Conservation (phyloP, 1,140 invertebrate genomes). For the Bombus ignitus region DNA sequence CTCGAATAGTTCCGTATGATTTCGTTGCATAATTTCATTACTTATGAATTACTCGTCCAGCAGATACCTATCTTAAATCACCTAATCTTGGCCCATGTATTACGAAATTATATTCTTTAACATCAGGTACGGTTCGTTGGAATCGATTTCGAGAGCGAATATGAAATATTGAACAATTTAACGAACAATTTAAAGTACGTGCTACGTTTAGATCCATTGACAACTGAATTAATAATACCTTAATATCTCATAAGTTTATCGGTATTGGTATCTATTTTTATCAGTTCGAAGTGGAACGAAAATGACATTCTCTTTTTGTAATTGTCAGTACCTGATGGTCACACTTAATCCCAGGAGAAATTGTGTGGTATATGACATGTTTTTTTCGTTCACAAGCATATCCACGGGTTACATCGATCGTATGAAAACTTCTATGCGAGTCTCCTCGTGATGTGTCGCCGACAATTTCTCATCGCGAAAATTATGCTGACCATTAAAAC, state of each 20-base stretch:
- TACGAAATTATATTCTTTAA: background rate
- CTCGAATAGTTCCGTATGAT: too few species aligned
- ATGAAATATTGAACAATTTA: background rate
- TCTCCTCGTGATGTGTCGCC: slow-evolving; percentile 35
- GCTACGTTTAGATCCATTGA: background rate
- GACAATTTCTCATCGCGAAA: slow-evolving; percentile 52
- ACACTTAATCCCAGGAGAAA: slow-evolving; percentile 46
- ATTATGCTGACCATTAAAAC: slow-evolving; percentile 60
- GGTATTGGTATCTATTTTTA: background rate
- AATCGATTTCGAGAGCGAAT: background rate
- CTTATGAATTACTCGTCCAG: background rate
- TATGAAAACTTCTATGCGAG: slow-evolving; percentile 34
- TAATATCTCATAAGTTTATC: background rate
- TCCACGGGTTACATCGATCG: slow-evolving; percentile 62
- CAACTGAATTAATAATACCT: background rate
- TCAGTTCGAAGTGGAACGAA: slow-evolving; percentile 1
- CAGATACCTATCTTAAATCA: background rate
- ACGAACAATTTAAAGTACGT: background rate
- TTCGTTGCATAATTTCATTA: too few species aligned
- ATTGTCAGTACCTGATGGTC: slow-evolving; percentile 16
- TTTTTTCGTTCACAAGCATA: slow-evolving; percentile 44
- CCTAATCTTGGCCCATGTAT: background rate
- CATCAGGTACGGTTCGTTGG: background rate
- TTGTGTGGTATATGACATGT: slow-evolving; percentile 17
- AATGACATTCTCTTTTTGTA: slow-evolving; percentile 6